Conservation (phyloP, 2,888 invertebrate species). For the Caenorhabditis zanzibari region DNA sequence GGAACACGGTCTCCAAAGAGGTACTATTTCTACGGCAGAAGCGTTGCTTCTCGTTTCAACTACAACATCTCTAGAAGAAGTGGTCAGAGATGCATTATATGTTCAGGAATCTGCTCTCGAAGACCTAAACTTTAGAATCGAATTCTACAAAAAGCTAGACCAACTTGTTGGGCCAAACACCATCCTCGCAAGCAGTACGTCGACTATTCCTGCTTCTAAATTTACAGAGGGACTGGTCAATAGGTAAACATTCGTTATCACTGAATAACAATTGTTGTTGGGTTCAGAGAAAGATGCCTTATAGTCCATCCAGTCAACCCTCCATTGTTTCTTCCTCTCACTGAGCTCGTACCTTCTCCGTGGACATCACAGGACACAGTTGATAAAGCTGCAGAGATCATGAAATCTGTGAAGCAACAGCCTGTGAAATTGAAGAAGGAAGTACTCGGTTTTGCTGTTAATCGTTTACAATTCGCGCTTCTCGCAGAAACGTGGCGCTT, state of each 20-base stretch:
- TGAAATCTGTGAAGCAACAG: constrained; percentile 93
- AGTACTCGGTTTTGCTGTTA: constrained; percentile 94
- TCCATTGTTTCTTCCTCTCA: constrained; percentile 95
- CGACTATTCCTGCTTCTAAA: constrained; percentile 92
- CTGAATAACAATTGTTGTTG: neutral
- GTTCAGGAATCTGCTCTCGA: constrained; percentile 94
- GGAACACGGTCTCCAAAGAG: constrained; percentile 74
- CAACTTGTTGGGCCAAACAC: constrained; percentile 63
- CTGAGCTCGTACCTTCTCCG: constrained; percentile 95
- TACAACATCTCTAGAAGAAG: constrained; percentile 63
- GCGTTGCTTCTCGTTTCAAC: constrained; percentile 54
- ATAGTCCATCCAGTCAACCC: constrained; percentile 88
- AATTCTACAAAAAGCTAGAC: constrained; percentile 90
- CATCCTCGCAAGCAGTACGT: constrained; percentile 93
- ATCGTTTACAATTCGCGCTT: constrained; percentile 96
- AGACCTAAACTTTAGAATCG: constrained; percentile 90
- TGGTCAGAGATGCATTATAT: constrained; percentile 69
- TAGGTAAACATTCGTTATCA: constrained; percentile 81
- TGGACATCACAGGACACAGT: constrained; percentile 92
- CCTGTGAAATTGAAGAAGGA: constrained; percentile 92
- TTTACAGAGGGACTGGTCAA: constrained; percentile 91
- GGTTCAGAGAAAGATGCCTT: constrained; percentile 81
- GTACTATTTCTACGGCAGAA: constrained; percentile 75
- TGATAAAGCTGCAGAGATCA: constrained; percentile 88
- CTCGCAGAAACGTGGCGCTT: constrained; percentile 94